Base-by-base conservation (phyloP, 2,888 invertebrate species). In the Hydriomena furcata region DNA sequence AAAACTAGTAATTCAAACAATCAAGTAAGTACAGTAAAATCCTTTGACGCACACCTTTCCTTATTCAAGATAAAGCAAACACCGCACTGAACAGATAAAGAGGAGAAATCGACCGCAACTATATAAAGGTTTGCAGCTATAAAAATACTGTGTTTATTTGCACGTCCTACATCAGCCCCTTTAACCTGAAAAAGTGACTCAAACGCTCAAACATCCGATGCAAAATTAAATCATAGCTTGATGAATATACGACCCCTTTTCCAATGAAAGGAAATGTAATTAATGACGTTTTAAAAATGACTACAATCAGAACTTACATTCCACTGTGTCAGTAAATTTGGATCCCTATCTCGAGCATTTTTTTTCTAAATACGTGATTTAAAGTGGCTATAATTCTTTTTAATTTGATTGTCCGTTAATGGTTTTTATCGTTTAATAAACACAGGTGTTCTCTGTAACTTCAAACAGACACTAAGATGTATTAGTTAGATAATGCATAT, bases 141-240 rank as follows among this genome's bases (percentile, higher is more conserved):
- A 90, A 90, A 90, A 89, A 90, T 90, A 87, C 84, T 76, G 83
- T 88, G 88, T 90, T 90, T 90, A 90, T 89, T 89, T 87, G 84
- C 89, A 87, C 87, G 89, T 89, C 88, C 88, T 86, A 89, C 87
- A 86, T 87, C 85, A 84, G 78, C 68, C 72, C 66, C 70, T 57
- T 68, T 66, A 65, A 61, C 66, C 77, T 63, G 73, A 68, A 73
- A 78, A 79, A 84, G 61, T 55, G 79, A 55, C 79, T 68, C 72
- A 84, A 66, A 71, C 49, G 58, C 68, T 38, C 49, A 48, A 56
- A 38, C 43, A 63, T 53, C 58, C 53, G 60, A 66, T 36, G 59
- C 71, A 47, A 84, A 84, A 83, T 79, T 64, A 74, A 55, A 62
- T 69, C 78, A 55, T 65, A 68, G 35, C 38, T 0, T 25, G 36